Evolutionary conservation across 2,113 vertebrate species (phyloP), one percentile per base, ranked within the genome.

Genomic region (Vidua chalybeata): DNA sequence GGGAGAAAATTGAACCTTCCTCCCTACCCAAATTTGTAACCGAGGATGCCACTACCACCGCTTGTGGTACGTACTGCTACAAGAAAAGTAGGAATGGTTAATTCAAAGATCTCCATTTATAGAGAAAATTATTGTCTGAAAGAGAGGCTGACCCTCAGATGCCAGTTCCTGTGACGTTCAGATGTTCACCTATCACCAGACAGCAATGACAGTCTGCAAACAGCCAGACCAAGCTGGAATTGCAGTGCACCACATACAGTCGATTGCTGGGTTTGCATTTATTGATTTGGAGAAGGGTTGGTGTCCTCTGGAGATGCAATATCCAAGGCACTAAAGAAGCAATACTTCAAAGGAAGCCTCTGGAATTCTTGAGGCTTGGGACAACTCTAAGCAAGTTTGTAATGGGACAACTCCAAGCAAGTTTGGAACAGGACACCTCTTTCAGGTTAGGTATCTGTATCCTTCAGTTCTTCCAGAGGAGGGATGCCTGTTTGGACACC

Each of bases 271-370:
- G 9, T 9, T 93, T 83, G 33, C 46, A 77, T 41, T 75, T 67
- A n/a, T 14, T 58, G 18, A 30, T 55, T 4, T 84, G 37, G 22
- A 43, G 6, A 58, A 86, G 15, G 7, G 18, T 43, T 73, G 12
- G 2, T 58, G 17, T 58, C 16, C 13, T 48, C 33, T 41, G 39
- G 54, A 82, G 10, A 51, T 14, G 20, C 0, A 0, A 13, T 62
- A 28, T 81, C 35, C n/a, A 56, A 84, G 30, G 28, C 4, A 72
- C 46, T 54, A 56, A 89, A 82, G 12, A 63, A 51, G 4, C 13
- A 68, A 3, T 43, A 6, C 51, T 66, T 88, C 26, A 62, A 62
- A 48, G 8, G 11, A 90, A 85, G 5, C 2, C 14, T 67, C 75
- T 61, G 20, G 18, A 48, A 7, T 46, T 66, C 76, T 20, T 77